Evolutionary conservation across 2,888 invertebrate species (phyloP), one percentile per base, ranked within the genome.

Genomic region (Oscheius sp.): DNA sequence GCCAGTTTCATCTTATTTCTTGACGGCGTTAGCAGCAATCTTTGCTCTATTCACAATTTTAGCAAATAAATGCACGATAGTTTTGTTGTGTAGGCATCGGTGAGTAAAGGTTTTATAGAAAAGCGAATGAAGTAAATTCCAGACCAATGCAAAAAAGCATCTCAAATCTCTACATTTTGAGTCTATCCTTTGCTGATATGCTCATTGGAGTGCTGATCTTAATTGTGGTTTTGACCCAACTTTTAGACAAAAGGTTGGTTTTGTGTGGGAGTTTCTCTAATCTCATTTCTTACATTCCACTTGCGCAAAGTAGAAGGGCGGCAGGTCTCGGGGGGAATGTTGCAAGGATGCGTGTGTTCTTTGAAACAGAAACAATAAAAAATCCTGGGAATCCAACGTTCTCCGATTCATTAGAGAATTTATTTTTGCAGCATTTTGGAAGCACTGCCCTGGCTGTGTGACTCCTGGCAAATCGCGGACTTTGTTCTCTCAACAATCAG

Each of bases 101-200:
- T 58, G 31, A 31, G 17, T 6, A 8, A 17, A 6, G n/a, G 17
- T 15, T 15, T 45, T 45, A 15, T 45, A n/a, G 10, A 46, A 46
- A 6, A 20, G 6, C 46, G n/a, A 17, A 12, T 6, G 8, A 12
- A 12, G 46, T 17, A 46, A 46, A 46, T 58, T 42, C 23, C 57
- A 65, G 68, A 15, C 75, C 76, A 15, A 69, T 76, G 50, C 76
- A 76, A 29, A 73, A 72, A 37, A 78, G 79, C 23, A 75, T 83
- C 42, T 77, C 78, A 57, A 84, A 82, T 69, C 64, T 84, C 15
- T 83, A 82, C 70, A 70, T 84, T 12, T 68, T 79, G 42, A 72
- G 72, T 53, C 68, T 83, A 27, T 73, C 76, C 23, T 71, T 73
- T 3, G 84, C 83, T 23, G 83, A 83, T 67, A 46, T 84, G 37